Percentiles rank a stretch among this genome's conserved stretches.
Evolutionary conservation across 2,797 vertebrate genomes (phyloP).

Genomic region (Chelidonichthys spinosus): DNA sequence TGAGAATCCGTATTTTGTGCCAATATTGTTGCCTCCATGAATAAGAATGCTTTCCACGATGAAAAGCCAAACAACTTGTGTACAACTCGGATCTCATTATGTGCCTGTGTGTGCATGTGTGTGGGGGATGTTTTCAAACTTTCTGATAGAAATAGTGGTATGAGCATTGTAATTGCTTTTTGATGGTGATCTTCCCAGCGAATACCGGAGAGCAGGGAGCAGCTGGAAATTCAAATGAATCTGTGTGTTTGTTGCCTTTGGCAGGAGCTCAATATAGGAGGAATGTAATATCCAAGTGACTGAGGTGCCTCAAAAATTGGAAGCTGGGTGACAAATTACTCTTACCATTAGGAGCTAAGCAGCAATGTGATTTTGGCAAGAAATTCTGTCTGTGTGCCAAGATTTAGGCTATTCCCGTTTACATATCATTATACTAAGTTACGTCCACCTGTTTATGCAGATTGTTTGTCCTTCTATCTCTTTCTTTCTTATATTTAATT

Average conservation of each 20-base stretch:
- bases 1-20: constrained; percentile 30
- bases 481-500: constrained; percentile 13
- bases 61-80: constrained; percentile 43
- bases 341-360: constrained; percentile 56
- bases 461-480: not conserved
- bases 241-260: constrained; percentile 67
- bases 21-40: constrained; percentile 42
- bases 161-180: constrained; percentile 70
- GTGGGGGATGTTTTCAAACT: constrained; percentile 40
- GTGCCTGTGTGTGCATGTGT: constrained; percentile 10
- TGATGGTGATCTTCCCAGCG: constrained; percentile 57
- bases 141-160: constrained; percentile 53
- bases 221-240: constrained; percentile 72
- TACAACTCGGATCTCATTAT: constrained; percentile 46
- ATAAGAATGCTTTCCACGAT: constrained; percentile 36
- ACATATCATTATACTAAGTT: constrained; percentile 19
- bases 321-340: constrained; percentile 67
- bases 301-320: constrained; percentile 62
- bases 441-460: constrained; percentile 33
- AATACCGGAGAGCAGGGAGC: constrained; percentile 51
- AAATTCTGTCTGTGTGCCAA: constrained; percentile 32
- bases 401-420: constrained; percentile 42
- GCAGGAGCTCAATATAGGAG: constrained; percentile 51
- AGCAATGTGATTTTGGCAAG: constrained; percentile 32
- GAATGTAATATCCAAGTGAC: constrained; percentile 64